Evolutionary conservation across 1,140 invertebrate genomes (phyloP).

Genomic region (Megalopta genalis): DNA sequence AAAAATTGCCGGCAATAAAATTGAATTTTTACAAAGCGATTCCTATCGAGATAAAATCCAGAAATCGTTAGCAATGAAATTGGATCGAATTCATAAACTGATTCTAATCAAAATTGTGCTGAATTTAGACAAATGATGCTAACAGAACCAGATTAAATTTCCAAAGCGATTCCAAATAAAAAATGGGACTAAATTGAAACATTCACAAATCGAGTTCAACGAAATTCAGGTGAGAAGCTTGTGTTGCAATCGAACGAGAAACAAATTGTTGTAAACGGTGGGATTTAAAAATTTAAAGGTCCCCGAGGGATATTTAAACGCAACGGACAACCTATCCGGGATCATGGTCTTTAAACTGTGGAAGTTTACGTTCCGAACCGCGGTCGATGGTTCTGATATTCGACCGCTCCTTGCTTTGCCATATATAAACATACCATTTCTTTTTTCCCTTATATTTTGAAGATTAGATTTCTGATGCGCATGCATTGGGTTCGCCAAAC

Average conservation of each 20-base stretch:
- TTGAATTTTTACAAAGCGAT: too few relatives aligned
- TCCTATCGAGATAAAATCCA: too few relatives aligned
- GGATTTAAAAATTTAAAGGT: conserved; percentile 1
- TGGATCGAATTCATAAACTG: too few relatives aligned
- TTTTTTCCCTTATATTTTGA: neutral
- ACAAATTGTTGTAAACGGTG: neutral
- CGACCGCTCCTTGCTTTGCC: conserved; percentile 14
- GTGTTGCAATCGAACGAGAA: neutral
- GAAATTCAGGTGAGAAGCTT: too few relatives aligned
- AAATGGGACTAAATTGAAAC: neutral
- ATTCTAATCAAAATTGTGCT: too few relatives aligned
- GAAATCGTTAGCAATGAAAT: too few relatives aligned
- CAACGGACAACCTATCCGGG: neutral
- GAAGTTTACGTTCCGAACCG: too few relatives aligned
- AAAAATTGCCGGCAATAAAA: too few relatives aligned
- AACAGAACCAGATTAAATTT: too few relatives aligned
- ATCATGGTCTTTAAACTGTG: neutral
- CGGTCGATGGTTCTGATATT: neutral
- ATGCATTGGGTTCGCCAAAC: neutral
- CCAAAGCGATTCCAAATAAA: too few relatives aligned
- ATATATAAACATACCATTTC: neutral
- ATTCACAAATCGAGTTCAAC: too few relatives aligned
- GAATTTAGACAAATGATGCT: too few relatives aligned
- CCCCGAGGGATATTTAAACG: neutral
- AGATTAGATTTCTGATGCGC: neutral